Base-by-base conservation (phyloP, 1,140 invertebrate genomes). In the Gonioctena quinquepunctata region DNA sequence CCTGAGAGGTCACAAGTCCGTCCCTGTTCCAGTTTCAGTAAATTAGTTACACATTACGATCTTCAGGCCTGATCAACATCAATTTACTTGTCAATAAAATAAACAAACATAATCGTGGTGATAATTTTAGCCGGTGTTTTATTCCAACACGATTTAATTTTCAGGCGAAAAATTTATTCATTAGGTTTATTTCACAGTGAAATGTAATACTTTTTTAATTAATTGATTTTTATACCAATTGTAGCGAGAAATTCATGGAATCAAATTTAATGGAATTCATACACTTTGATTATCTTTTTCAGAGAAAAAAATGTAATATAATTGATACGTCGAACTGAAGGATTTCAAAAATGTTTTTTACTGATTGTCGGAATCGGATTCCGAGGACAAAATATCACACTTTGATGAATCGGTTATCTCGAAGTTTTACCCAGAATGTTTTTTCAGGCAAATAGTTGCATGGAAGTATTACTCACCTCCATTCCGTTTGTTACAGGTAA, bases 261-360 rank as follows among this genome's bases (percentile, higher is more conserved):
- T 54, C 19, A 54, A 54, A 54, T 54, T 54, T 54, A 54, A 54
- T 54, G 50, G 50, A 54, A 54, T 54, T 22, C 50, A 54, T 54
- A 54, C n/a, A 54, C 11, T 42, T 42, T 42, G 7, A 42, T 42
- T 42, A 42, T 42, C 11, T 42, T 42, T 54, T 54, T 22, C 19
- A 13, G 50, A n/a, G 2, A 18, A 54, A 54, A 54, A 54, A 54
- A 54, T 54, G 21, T 22, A 54, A 42, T 42, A 42, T 42, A 42
- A 42, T 42, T 42, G 33, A 42, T 42, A 42, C 33, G 33, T 42
- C 8, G 33, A 42, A 13, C 11, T 42, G 33, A 42, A 42, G 16
- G 11, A 42, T 42, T 42, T 42, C 33, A 42, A 42, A n/a, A n/a
- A n/a, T n/a, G 11, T 42, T 42, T 42, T 42, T 42, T n/a, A 42